Percentiles rank a stretch among this genome's conserved stretches.
Evolutionary conservation across 2,797 vertebrate species (phyloP).

Genomic region (Discoglossus pictus): DNA sequence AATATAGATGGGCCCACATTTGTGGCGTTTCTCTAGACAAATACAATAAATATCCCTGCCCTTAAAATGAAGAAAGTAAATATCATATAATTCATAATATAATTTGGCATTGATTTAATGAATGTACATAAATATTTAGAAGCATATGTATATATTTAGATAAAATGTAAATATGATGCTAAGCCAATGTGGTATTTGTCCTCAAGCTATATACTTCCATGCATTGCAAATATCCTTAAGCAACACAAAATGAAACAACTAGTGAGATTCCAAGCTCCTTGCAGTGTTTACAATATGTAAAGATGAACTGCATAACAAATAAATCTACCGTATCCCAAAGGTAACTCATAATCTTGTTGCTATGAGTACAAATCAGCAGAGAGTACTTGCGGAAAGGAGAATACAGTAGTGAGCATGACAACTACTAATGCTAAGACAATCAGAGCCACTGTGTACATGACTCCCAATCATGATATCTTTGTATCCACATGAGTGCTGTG

Average conservation of each 20-base stretch:
- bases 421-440: background rate
- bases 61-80: no score
- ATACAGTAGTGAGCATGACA: background rate
- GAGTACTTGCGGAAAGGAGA: constrained; percentile 14
- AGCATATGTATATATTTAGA: no score
- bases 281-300: constrained; percentile 4
- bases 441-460: no score
- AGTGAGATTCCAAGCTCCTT: constrained; percentile 5
- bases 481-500: no score
- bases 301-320: constrained; percentile 35
- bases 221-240: constrained; percentile 12
- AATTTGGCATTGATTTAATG: no score
- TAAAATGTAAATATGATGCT: constrained; percentile 14
- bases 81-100: no score
- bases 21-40: no score
- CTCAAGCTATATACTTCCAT: constrained; percentile 13
- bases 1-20: no score
- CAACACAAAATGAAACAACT: background rate
- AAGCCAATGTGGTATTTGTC: constrained; percentile 28
- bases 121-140: no score
- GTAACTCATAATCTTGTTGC: constrained; percentile 32
- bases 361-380: constrained; percentile 38
- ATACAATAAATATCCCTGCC: no score
- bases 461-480: no score
- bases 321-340: constrained; percentile 29